Evolutionary conservation across 2,888 invertebrate species (phyloP).

Genomic region (Hypolimnas misippus): DNA sequence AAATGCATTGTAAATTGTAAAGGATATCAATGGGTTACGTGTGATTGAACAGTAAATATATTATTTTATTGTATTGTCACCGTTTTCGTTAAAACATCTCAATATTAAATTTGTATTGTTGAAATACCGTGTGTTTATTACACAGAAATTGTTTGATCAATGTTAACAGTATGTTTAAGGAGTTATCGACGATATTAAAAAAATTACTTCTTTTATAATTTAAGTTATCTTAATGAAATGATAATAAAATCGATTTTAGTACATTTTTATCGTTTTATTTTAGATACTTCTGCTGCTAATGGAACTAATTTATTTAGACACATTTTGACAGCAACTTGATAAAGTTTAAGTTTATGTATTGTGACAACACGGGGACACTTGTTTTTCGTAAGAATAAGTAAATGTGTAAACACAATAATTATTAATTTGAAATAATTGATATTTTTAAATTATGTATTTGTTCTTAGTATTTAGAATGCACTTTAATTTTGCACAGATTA

Average conservation of each 20-base stretch:
- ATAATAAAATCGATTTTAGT: constrained; percentile 37
- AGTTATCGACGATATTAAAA: constrained; percentile 17
- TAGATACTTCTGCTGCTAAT: background rate
- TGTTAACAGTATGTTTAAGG: constrained; percentile 3
- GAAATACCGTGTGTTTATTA: background rate
- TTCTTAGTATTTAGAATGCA: too few relatives aligned
- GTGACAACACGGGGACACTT: too few relatives aligned
- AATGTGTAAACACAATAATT: too few relatives aligned
- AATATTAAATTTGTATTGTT: constrained; percentile 4
- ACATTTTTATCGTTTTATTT: constrained; percentile 34
- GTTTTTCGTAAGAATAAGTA: too few relatives aligned
- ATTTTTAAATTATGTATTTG: too few relatives aligned
- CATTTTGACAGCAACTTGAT: background rate
- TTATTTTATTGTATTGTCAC: background rate
- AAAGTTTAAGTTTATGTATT: too few relatives aligned
- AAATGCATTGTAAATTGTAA: background rate
- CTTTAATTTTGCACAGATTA: too few relatives aligned
- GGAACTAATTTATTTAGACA: background rate
- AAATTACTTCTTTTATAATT: constrained; percentile 22
- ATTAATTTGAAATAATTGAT: too few relatives aligned
- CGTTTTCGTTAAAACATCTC: background rate
- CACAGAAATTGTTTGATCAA: constrained; percentile 6
- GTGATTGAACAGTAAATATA: background rate
- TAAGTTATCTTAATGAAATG: constrained; percentile 31
- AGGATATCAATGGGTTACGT: background rate